phyloP scores from a whole-genome alignment of 1,140 invertebrate species.

The Heliconius eleuchia region DNA sequence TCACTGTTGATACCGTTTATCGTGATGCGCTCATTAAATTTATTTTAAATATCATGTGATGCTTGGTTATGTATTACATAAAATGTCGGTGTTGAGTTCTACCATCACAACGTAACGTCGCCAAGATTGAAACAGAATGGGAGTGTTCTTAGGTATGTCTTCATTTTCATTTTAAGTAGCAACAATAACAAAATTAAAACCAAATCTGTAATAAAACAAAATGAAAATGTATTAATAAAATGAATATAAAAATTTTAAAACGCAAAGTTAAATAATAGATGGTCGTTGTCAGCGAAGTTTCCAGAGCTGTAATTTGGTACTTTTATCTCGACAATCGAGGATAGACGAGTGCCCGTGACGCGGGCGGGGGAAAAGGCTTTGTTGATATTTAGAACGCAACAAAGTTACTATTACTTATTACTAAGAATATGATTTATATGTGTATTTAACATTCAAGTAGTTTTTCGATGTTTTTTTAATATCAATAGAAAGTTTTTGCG shows the following conservation, averaged over 20 bases:
- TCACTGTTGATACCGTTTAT: conserved; percentile 22
- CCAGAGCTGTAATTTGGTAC: conserved; percentile 24
- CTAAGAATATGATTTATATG: neutral
- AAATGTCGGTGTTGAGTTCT: too few relatives aligned
- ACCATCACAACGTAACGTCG: too few relatives aligned
- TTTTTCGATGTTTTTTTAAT: neutral
- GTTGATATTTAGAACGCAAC: conserved; percentile 12
- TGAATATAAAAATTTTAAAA: neutral
- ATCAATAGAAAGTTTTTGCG: neutral
- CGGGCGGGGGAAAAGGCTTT: conserved; percentile 11
- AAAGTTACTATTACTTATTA: conserved; percentile 12
- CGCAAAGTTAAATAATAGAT: conserved; percentile 15
- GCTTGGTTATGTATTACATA: neutral
- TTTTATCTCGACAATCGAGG: conserved; percentile 28
- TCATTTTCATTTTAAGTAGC: too few relatives aligned
- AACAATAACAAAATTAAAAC: neutral
- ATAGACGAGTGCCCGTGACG: conserved; percentile 28
- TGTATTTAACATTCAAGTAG: neutral
- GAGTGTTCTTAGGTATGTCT: too few relatives aligned
- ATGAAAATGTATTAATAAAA: neutral
- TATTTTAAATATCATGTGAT: neutral
- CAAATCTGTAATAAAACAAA: neutral
- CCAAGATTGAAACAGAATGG: too few relatives aligned
- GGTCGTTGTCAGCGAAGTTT: conserved; percentile 19
- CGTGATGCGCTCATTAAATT: neutral